These are phyloP conservation scores for Aleiodes alternator DNA, from an alignment of 2,888 invertebrate species.

Conservation along the genomic window DNA sequence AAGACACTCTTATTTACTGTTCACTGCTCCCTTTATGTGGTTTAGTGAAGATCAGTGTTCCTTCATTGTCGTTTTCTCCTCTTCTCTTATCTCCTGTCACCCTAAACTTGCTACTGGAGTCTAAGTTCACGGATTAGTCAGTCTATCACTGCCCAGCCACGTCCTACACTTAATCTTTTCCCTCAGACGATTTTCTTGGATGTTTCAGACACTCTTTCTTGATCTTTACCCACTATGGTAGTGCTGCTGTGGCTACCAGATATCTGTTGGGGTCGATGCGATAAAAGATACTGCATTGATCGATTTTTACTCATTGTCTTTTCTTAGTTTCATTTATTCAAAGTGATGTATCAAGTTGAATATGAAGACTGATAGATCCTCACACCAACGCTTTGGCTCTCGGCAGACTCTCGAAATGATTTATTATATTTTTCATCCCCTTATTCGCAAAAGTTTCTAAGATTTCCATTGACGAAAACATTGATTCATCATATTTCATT, in stretches of 20 bases:
- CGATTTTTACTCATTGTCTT: slow-evolving; percentile 4
- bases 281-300: slow-evolving; percentile 29
- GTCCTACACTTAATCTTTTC: slow-evolving; percentile 70
- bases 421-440: slow-evolving; percentile 4
- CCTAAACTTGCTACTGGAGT: slow-evolving; percentile 61
- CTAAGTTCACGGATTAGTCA: slow-evolving; percentile 69
- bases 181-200: slow-evolving; percentile 43
- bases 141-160: slow-evolving; percentile 72
- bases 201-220: slow-evolving; percentile 34
- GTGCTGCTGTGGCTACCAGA: slow-evolving; percentile 39
- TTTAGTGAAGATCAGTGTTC: slow-evolving; percentile 63
- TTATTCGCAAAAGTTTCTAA: neutral
- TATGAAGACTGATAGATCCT: slow-evolving; percentile 37
- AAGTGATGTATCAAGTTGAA: slow-evolving; percentile 34
- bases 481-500: neutral
- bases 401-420: slow-evolving; percentile 16
- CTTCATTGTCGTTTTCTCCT: slow-evolving; percentile 69
- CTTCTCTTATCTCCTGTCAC: slow-evolving; percentile 73
- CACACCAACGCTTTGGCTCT: slow-evolving; percentile 16
- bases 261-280: slow-evolving; percentile 30
- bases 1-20: neutral
- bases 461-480: neutral
- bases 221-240: neutral
- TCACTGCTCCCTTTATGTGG: slow-evolving; percentile 41
- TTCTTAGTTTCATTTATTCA: slow-evolving; percentile 27